Conservation (phyloP, 2,113 vertebrate genomes). For the Paracanthobrama guichenoti region DNA sequence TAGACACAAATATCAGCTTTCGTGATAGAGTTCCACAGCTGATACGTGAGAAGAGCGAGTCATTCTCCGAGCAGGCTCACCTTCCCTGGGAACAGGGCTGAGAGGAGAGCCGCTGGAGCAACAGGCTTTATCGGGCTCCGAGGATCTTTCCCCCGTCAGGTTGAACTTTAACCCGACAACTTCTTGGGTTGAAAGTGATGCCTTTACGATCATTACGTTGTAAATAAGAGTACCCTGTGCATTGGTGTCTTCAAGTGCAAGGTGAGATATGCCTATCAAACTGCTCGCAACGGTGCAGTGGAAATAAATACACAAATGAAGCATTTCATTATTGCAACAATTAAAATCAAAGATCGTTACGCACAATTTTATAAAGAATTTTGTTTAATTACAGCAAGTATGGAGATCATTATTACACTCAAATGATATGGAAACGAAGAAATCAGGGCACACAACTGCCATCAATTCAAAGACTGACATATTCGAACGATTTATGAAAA, state of each 20-base stretch:
- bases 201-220: slow-evolving; percentile 41
- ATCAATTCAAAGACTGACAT: slow-evolving; percentile 18
- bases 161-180: slow-evolving; percentile 48
- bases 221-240: slow-evolving; percentile 40
- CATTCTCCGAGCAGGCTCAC: slow-evolving; percentile 37
- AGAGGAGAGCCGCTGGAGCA: slow-evolving; percentile 49
- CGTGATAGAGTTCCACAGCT: slow-evolving; percentile 50
- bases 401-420: not conserved
- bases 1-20: slow-evolving; percentile 51
- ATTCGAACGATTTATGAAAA: not conserved
- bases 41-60: slow-evolving; percentile 56
- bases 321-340: not conserved
- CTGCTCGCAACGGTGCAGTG: not conserved
- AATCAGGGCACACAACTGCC: not conserved
- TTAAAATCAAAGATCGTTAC: not conserved
- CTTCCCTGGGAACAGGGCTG: slow-evolving; percentile 51
- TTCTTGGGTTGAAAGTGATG: slow-evolving; percentile 47
- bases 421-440: not conserved
- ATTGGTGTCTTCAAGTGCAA: slow-evolving; percentile 16
- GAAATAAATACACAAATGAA: not conserved
- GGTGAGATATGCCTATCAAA: not conserved
- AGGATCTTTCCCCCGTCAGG: slow-evolving; percentile 48
- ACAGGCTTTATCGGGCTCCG: slow-evolving; percentile 41
- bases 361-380: not conserved
- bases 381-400: not conserved